phyloP scores from a whole-genome alignment of 30 jellyfish, hydroid and myxozoan species.

The Turritopsis dohrnii region DNA sequence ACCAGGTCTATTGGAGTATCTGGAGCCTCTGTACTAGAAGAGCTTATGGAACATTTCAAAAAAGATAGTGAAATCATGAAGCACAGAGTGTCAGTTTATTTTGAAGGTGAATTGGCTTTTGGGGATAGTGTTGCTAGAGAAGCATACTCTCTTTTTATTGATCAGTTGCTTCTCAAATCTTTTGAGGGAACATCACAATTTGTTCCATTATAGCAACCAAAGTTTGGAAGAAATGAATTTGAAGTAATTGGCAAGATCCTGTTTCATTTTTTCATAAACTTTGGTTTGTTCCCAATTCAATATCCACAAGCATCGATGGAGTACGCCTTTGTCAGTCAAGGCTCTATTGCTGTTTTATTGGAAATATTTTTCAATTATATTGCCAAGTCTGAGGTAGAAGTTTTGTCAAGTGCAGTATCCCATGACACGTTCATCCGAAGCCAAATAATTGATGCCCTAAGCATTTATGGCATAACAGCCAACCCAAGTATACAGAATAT shows the following conservation, averaged over 20 bases:
- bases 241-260: neutral
- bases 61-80: no score
- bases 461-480: neutral
- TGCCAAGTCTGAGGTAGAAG: neutral
- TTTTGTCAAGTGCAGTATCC: slow-evolving; percentile 3
- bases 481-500: neutral
- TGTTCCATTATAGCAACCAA: no score
- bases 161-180: no score
- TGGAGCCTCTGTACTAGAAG: neutral
- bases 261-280: slow-evolving; percentile 1
- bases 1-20: slow-evolving; percentile 4
- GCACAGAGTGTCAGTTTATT: no score
- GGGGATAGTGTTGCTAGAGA: no score
- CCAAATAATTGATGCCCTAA: neutral
- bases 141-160: no score
- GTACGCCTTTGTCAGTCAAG: neutral
- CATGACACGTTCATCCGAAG: slow-evolving; percentile 4
- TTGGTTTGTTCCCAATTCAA: neutral
- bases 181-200: no score
- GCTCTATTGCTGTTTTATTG: slow-evolving; percentile 1
- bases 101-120: no score
- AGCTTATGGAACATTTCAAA: neutral
- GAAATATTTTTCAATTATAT: neutral
- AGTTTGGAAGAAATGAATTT: no score
- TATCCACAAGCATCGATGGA: neutral